Evolutionary conservation across 2,888 invertebrate species (phyloP), one percentile per base, ranked within the genome.

Genomic region (Spodoptera littoralis): DNA sequence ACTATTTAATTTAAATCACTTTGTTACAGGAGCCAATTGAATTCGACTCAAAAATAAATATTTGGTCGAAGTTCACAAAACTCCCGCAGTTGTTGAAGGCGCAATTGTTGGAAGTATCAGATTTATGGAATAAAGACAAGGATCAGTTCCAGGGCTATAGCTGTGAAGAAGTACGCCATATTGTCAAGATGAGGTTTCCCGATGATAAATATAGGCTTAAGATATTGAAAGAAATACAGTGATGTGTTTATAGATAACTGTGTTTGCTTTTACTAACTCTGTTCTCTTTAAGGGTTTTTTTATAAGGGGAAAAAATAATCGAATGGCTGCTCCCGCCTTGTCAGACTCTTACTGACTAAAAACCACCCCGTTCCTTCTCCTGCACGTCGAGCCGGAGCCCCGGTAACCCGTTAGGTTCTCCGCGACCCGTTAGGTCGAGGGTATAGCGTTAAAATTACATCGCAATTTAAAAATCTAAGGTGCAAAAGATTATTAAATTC

Each of bases 141-240:
- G 82, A 87, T 0, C 70, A 89, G 6, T 69, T 89, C 0, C 81
- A 81, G 44, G 81, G 79, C 49, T 95, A 88, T 81, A 83, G 86
- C 0, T 93, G 93, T 56, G 94, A 95, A 60, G 95, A 95, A 76
- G 87, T 95, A 4, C 70, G 93, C 1, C 93, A 93, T 54, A 84
- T 95, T 12, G 81, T 95, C 27, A 94, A 93, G 69, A 92, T 94
- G 84, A 82, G 93, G 42, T 95, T 94, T 84, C 92, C 92, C 0
- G 92, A 93, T 71, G 88, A 93, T 73, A 88, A 90, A 69, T 92
- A 92, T 62, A 87, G 94, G 65, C 83, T 94, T 2, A 90, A 85
- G 62, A 92, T 93, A 71, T 85, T 95, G 49, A 92, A 92, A 70
- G 93, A 93, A 84, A 94, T 95, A 86, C 94, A 95, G 71, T 94